Evolutionary conservation across 2,797 vertebrate genomes (phyloP).

Genomic region (Mormyrus hasselquistii): DNA sequence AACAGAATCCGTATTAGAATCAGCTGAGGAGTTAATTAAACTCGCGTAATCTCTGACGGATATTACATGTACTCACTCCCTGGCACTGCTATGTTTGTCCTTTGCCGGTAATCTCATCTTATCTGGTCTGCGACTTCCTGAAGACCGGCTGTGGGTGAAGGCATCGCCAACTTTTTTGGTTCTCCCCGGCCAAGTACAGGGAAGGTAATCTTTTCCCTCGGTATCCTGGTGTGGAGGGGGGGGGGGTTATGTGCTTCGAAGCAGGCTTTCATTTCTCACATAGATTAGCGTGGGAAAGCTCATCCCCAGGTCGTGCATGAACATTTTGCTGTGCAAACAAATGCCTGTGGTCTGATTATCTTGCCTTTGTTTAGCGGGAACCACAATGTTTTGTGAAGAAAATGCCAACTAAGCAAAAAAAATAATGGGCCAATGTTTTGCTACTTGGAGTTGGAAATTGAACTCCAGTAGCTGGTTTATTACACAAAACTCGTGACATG

Average conservation of each 20-base stretch:
- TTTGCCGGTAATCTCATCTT: background rate
- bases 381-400: constrained; percentile 1
- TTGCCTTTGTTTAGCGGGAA: constrained; percentile 18
- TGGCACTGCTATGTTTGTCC: background rate
- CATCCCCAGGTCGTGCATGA: background rate
- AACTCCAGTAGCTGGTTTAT: background rate
- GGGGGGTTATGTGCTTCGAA: background rate
- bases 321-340: constrained; percentile 22
- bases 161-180: background rate
- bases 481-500: background rate
- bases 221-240: background rate
- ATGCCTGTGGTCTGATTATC: constrained; percentile 4
- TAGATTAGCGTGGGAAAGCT: constrained; percentile 21
- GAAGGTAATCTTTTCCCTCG: constrained; percentile 20
- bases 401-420: background rate
- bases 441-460: background rate
- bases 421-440: background rate
- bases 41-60: constrained; percentile 1
- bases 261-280: background rate
- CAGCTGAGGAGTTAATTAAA: constrained; percentile 10
- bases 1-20: background rate
- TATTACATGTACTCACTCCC: background rate
- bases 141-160: constrained; percentile 4
- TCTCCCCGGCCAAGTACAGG: constrained; percentile 14
- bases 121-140: constrained; percentile 16